A percentile compares a stretch with the other conserved stretches of the same genome.
These are phyloP conservation scores for Origma solitaria DNA, from an alignment of 2,113 vertebrate genomes.

Conservation along the genomic window DNA sequence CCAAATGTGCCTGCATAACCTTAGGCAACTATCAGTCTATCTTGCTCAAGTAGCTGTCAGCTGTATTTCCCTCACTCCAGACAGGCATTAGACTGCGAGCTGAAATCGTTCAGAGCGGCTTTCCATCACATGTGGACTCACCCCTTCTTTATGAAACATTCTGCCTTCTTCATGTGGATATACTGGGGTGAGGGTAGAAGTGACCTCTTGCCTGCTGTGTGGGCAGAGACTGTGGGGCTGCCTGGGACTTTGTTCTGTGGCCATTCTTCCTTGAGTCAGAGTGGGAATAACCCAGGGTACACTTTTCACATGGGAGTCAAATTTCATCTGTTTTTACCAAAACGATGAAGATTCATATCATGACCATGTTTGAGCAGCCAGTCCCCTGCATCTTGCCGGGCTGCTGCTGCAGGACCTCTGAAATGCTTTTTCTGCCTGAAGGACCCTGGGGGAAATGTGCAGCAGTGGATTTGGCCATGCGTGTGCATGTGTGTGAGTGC, in stretches of 20 bases:
- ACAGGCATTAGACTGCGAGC: not conserved
- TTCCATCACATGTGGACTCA: not conserved
- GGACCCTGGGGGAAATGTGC: not conserved
- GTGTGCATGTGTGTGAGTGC: rapidly evolving
- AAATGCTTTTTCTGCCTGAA: not conserved
- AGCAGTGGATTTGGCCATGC: not conserved
- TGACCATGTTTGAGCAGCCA: not conserved
- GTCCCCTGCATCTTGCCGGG: not conserved
- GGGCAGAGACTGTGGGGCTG: not conserved
- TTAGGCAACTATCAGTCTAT: not conserved
- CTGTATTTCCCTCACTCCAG: not conserved
- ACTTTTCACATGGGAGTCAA: not conserved
- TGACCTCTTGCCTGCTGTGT: not conserved
- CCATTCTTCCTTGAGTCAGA: not conserved
- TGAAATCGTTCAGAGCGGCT: not conserved
- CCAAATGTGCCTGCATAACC: not conserved
- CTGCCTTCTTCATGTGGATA: not conserved
- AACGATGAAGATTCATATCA: rapidly evolving
- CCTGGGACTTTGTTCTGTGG: not conserved
- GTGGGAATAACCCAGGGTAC: not conserved
- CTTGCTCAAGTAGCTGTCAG: not conserved
- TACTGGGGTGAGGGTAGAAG: rapidly evolving
- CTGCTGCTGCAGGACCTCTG: not conserved
- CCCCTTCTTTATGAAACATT: not conserved
- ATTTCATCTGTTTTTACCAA: not conserved